Conservation (phyloP, 35 echinoderm and acorn worm genomes). For the Apostichopus japonicus region DNA sequence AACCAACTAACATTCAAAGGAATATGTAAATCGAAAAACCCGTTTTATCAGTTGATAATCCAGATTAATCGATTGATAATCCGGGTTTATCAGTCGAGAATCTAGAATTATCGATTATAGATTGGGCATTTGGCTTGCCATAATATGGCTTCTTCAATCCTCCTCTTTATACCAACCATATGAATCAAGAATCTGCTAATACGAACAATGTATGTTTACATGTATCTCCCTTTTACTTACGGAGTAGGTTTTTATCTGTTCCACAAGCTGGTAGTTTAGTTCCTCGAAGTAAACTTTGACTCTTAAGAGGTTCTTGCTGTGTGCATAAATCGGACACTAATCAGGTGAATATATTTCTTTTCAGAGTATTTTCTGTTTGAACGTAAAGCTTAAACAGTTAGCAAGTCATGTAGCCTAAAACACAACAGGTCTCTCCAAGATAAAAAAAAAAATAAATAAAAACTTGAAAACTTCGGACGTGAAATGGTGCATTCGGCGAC, state of each 20-base stretch:
- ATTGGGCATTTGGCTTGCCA: not conserved
- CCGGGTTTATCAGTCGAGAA: not conserved
- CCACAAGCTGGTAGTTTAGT: conserved; percentile 75
- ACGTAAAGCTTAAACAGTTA: too few relatives aligned
- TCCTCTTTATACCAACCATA: not conserved
- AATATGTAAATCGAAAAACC: too few relatives aligned
- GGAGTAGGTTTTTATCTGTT: conserved; percentile 50
- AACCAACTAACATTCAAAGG: too few relatives aligned
- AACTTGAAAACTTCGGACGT: too few relatives aligned
- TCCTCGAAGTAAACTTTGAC: conserved; percentile 83
- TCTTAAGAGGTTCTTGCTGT: conserved; percentile 72
- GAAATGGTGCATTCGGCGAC: too few relatives aligned
- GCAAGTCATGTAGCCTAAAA: too few relatives aligned
- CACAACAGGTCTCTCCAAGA: too few relatives aligned
- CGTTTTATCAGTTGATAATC: not conserved
- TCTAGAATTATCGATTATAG: not conserved
- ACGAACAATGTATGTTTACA: not conserved
- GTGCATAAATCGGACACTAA: too few relatives aligned
- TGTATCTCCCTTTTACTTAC: conserved; percentile 46
- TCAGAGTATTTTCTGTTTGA: too few relatives aligned
- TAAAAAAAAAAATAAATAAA: too few relatives aligned
- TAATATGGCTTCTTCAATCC: not conserved
- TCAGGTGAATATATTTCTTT: too few relatives aligned
- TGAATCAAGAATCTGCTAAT: not conserved
- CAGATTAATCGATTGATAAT: too few relatives aligned